Evolutionary conservation across 2,113 vertebrate genomes (phyloP).

Genomic region (Notothenia coriiceps): DNA sequence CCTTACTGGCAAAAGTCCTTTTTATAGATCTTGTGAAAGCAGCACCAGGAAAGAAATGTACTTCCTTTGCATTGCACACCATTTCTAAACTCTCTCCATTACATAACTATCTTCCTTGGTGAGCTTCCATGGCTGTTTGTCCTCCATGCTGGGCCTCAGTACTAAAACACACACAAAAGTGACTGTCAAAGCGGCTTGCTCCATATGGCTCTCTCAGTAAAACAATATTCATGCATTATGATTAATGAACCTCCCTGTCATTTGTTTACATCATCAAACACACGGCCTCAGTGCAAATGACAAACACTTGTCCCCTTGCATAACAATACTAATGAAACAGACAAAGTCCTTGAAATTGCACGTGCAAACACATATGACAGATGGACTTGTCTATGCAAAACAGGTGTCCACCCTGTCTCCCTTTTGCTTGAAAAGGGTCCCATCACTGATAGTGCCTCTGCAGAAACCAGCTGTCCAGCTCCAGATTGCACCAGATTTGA

Average conservation of each 20-base stretch:
- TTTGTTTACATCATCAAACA: constrained; percentile 16
- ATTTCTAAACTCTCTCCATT: not conserved
- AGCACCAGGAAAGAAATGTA: not conserved
- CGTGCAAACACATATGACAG: constrained; percentile 17
- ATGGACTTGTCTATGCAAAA: constrained; percentile 18
- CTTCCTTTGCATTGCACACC: not conserved
- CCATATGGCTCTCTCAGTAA: constrained; percentile 12
- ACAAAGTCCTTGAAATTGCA: not conserved
- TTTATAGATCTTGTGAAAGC: not conserved
- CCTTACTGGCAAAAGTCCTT: not conserved
- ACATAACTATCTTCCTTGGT: not conserved
- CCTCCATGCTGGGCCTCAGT: not conserved
- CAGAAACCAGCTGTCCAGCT: constrained; percentile 7
- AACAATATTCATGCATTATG: not conserved
- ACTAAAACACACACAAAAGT: constrained; percentile 17
- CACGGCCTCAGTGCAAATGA: not conserved
- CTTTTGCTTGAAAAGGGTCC: not conserved
- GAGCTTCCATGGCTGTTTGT: not conserved
- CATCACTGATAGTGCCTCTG: not conserved
- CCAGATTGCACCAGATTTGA: constrained; percentile 26
- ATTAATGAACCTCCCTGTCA: constrained; percentile 8
- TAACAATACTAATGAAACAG: constrained; percentile 20
- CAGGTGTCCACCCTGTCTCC: not conserved
- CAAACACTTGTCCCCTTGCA: constrained; percentile 17
- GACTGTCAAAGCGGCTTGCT: not conserved